Percentiles rank a stretch among this genome's conserved stretches.
phyloP scores from a whole-genome alignment of 2,113 vertebrate genomes.

The Tragulus kanchil region DNA sequence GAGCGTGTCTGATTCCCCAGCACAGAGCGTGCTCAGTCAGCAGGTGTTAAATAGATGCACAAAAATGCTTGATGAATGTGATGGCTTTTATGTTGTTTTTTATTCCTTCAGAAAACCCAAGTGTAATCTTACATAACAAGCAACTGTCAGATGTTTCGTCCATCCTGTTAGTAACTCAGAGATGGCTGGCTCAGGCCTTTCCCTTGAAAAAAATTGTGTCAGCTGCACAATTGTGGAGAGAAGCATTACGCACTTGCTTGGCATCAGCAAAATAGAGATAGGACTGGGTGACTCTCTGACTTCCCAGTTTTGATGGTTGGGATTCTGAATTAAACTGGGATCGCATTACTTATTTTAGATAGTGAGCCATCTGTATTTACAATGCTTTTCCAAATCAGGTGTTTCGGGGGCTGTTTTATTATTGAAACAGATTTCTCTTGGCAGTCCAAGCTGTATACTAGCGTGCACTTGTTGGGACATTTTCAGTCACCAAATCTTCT shows the following conservation, averaged over 20 bases:
- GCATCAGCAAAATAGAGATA: background rate
- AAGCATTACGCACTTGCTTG: background rate
- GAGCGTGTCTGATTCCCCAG: background rate
- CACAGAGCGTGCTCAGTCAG: background rate
- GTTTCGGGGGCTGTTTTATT: background rate
- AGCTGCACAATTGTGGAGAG: background rate
- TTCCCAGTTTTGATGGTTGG: background rate
- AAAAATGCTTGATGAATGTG: background rate
- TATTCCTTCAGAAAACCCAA: background rate
- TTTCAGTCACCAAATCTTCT: background rate
- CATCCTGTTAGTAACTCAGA: background rate
- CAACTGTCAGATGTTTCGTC: background rate
- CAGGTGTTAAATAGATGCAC: background rate
- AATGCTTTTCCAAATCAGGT: conserved; percentile 21
- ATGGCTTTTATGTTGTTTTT: conserved; percentile 30
- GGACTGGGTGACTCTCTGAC: background rate
- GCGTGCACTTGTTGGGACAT: background rate
- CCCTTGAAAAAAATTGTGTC: background rate
- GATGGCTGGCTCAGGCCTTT: background rate
- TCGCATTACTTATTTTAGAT: background rate
- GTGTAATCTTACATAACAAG: background rate
- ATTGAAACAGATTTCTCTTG: conserved; percentile 52
- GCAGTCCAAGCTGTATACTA: background rate
- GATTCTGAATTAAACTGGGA: background rate
- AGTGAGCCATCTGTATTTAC: conserved; percentile 50